Conservation (phyloP, 2,888 invertebrate species). For the Cremastobaeus sp. region DNA sequence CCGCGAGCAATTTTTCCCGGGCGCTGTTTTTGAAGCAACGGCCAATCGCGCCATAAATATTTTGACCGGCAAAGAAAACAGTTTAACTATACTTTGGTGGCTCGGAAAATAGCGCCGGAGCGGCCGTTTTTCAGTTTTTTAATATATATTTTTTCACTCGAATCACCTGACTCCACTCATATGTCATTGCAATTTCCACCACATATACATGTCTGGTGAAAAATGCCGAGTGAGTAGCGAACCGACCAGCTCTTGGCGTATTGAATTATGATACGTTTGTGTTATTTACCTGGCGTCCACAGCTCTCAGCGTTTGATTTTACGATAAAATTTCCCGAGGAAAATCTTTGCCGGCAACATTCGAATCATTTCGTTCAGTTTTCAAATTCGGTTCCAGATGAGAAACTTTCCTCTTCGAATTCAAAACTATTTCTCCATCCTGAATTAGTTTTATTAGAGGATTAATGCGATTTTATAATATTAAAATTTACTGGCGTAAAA, state of each 20-base stretch:
- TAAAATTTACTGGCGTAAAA: too few relatives aligned
- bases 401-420: too few relatives aligned
- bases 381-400: not conserved
- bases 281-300: slow-evolving; percentile 43
- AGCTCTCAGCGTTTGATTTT: slow-evolving; percentile 41
- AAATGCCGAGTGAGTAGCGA: slow-evolving; percentile 51
- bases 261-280: slow-evolving; percentile 59
- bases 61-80: slow-evolving; percentile 46
- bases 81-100: slow-evolving; percentile 32
- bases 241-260: slow-evolving; percentile 49
- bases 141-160: slow-evolving; percentile 27
- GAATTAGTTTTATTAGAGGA: too few relatives aligned
- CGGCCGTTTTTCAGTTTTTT: slow-evolving; percentile 7
- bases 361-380: not conserved
- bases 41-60: slow-evolving; percentile 36
- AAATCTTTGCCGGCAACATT: slow-evolving; percentile 36
- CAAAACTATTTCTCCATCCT: too few relatives aligned
- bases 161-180: slow-evolving; percentile 55
- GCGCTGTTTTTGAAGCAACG: slow-evolving; percentile 39
- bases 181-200: slow-evolving; percentile 57
- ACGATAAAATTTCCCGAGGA: slow-evolving; percentile 43
- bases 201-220: slow-evolving; percentile 32
- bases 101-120: not conserved
- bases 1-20: slow-evolving; percentile 20
- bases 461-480: too few relatives aligned